phyloP scores from a whole-genome alignment of 2,113 vertebrate species.

The Heptranchias perlo region DNA sequence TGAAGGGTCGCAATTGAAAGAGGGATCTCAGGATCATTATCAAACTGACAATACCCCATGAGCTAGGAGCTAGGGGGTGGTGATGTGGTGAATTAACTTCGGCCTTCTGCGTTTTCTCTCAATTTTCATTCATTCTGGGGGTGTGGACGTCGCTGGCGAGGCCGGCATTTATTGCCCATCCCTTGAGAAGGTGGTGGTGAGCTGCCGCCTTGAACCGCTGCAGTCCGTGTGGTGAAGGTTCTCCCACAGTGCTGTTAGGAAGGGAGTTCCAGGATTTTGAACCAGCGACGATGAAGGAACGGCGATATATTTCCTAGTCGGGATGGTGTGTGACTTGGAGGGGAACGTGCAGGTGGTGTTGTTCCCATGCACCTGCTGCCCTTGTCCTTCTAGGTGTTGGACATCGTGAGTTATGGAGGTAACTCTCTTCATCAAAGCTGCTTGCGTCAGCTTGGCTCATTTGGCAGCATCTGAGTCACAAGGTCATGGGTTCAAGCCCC shows the following conservation, averaged over 20 bases:
- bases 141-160: background rate
- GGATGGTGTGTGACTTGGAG: too few species aligned
- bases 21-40: background rate
- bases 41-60: background rate
- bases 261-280: background rate
- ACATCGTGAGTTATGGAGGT: too few species aligned
- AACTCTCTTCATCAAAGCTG: too few species aligned
- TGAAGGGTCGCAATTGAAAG: background rate
- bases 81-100: background rate
- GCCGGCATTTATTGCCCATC: background rate
- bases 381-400: too few species aligned
- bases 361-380: too few species aligned
- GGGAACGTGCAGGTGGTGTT: too few species aligned
- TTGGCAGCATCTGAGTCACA: too few species aligned
- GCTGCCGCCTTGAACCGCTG: background rate
- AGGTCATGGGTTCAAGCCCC: too few species aligned
- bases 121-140: background rate
- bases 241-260: background rate
- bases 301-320: too few species aligned
- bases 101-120: background rate
- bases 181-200: background rate
- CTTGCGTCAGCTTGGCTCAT: too few species aligned
- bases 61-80: background rate
- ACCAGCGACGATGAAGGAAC: background rate
- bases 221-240: background rate